Evolutionary conservation across 2,113 vertebrate species (phyloP), one percentile per base, ranked within the genome.

Genomic region (Cynoglossus semilaevis): DNA sequence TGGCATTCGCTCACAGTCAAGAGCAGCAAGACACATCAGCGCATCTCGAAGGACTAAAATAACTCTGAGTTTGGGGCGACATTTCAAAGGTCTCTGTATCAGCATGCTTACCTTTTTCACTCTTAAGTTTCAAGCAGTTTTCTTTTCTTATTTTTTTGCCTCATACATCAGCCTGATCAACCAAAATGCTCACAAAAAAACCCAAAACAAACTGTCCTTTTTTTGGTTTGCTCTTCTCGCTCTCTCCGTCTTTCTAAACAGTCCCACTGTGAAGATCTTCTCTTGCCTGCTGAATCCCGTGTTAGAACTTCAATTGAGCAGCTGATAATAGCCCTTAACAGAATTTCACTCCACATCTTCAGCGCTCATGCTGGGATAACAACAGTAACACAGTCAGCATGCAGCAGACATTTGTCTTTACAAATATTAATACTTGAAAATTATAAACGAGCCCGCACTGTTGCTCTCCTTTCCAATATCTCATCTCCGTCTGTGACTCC

Each of bases 321-420:
- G 40, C 58, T 74, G 78, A 72, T 63, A 41, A 67, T 44, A 63
- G 54, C 53, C 41, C 44, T 72, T 78, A 49, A 65, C 63, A 37
- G 48, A 63, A 67, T 72, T 54, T 58, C 10, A 14, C 59, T 51
- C 49, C 52, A 52, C 22, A 36, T 53, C 36, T 17, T 43, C 40
- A n/a, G 40, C 19, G n/a, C 36, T 60, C 55, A 50, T 9, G 58
- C 58, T 58, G 42, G 22, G 22, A 40, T n/a, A 48, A 35, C 42
- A 19, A n/a, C n/a, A 15, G n/a, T 19, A 47, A 41, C 15, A 63
- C 48, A 46, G 4, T n/a, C 40, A 45, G 4, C n/a, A 35, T 51
- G 44, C 17, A 22, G 18, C 2, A 0, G 45, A 15, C 29, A 12
- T 16, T 58, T 29, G 22, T 29, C 22, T 29, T 54, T 29, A 55